A percentile compares a stretch with the other conserved stretches of the same genome.
Conservation (phyloP, 2,113 vertebrate genomes). For the Brachypteracias leptosomus region DNA sequence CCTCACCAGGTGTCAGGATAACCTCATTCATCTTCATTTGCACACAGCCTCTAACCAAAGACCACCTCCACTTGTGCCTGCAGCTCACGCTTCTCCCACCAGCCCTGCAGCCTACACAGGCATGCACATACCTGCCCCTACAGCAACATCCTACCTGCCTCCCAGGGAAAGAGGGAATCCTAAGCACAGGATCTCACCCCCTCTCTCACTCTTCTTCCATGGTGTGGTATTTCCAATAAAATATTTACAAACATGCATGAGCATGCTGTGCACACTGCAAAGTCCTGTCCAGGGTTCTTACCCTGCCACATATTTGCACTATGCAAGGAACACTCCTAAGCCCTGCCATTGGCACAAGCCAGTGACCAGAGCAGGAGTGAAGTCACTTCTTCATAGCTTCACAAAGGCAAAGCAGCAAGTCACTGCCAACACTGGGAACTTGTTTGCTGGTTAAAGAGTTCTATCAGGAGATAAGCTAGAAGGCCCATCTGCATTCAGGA, state of each 20-base stretch:
- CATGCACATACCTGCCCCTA: neutral
- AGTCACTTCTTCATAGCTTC: neutral
- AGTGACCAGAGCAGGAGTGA: neutral
- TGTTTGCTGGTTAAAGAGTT: neutral
- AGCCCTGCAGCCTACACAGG: accelerated
- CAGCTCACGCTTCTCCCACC: neutral
- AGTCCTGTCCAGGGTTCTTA: neutral
- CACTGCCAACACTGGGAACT: neutral
- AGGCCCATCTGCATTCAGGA: neutral
- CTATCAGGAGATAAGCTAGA: neutral
- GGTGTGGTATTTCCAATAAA: neutral
- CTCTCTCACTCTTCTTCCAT: neutral
- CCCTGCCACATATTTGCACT: neutral
- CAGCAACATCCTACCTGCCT: neutral
- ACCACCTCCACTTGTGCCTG: neutral
- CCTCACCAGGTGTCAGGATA: neutral
- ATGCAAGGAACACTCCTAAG: accelerated
- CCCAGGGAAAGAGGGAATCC: neutral
- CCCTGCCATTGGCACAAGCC: neutral
- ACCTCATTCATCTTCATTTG: neutral
- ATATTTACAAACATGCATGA: neutral
- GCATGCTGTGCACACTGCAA: neutral
- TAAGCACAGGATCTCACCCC: neutral
- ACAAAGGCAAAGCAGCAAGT: neutral
- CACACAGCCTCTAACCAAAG: neutral